Evolutionary conservation across 35 echinoderm and acorn worm species (phyloP), one percentile per base, ranked within the genome.

Genomic region (Anneissia japonica): DNA sequence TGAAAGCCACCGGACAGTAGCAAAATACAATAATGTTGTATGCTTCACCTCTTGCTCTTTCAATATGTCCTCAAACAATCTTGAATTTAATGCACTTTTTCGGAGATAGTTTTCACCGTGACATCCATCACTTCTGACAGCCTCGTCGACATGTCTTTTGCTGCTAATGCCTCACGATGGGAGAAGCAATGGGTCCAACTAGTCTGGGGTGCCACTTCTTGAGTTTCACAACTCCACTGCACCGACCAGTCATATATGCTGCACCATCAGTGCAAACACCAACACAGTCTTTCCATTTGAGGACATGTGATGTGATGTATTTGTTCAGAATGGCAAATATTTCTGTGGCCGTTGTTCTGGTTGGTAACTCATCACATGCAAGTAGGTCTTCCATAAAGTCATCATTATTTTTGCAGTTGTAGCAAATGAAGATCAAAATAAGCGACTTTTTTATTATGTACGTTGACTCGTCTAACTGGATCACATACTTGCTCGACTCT

Each of bases 391-490:
- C 84, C 30, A 86, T 73, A 56, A 86, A 75, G 32, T 46, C 73
- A 31, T 86, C n/a, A n/a, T n/a, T n/a, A n/a, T n/a, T 73, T 28
- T 86, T 73, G 5, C 56, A 56, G 6, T 46, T 86, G 36, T 76
- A 86, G 39, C 84, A 23, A 43, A 86, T 74, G 73, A 86, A 86
- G 31, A 76, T 34, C n/a, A 86, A 73, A 56, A 75, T n/a, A 74
- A 86, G 26, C 73, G 55, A 23, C 84, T 86, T 86, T 39, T 86
- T 86, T 75, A 73, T 75, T 38, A 76, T 73, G 76, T 86, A 56
- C 38, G 84, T 86, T 29, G 19, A 46, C 73, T 86, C 38, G 35
- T 86, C 84, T 23, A 86, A 38, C 73, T 85, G 83, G 21, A 85
- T 85, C 46, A 39, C 83, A 85, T 73, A 85, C 30, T 31, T 85